A percentile compares a stretch with the other conserved stretches of the same genome.
phyloP scores from a whole-genome alignment of 2,797 vertebrate species.

The Silurus lanzhouensis region DNA sequence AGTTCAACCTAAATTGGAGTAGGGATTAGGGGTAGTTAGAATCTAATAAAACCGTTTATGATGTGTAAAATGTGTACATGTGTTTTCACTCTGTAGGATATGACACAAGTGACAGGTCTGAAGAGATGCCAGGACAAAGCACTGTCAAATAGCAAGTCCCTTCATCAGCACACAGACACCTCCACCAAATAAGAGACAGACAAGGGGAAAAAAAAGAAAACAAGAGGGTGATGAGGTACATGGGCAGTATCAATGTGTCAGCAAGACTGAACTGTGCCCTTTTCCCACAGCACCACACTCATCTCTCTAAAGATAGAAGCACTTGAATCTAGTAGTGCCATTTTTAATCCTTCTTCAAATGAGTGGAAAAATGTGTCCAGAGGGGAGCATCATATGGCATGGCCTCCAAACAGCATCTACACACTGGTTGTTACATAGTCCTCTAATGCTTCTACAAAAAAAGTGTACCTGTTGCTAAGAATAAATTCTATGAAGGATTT shows the following conservation, averaged over 20 bases:
- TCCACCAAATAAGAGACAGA: conserved; percentile 6
- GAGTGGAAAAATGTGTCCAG: conserved; percentile 71
- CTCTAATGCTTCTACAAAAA: not conserved
- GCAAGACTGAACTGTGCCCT: conserved; percentile 75
- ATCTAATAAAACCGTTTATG: conserved; percentile 33
- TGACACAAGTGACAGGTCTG: conserved; percentile 39
- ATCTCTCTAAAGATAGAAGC: conserved; percentile 75
- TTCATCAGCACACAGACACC: conserved; percentile 3
- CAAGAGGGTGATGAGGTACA: conserved; percentile 62
- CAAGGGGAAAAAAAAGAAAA: not conserved
- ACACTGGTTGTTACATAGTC: conserved; percentile 11
- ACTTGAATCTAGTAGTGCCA: conserved; percentile 71
- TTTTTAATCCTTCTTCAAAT: conserved; percentile 77
- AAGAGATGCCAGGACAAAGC: conserved; percentile 23
- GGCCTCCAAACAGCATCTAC: conserved; percentile 52
- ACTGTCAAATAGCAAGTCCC: conserved; percentile 18
- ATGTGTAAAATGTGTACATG: conserved; percentile 42
- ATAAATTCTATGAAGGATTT: not conserved
- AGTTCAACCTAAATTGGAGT: not conserved
- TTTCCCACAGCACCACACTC: conserved; percentile 74
- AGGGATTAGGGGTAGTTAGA: not conserved
- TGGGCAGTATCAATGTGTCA: conserved; percentile 78
- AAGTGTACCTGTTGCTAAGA: not conserved
- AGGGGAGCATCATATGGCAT: conserved; percentile 27
- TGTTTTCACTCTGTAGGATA: conserved; percentile 47